phyloP scores from a whole-genome alignment of 2,797 vertebrate species.

The Poeciliopsis infans region DNA sequence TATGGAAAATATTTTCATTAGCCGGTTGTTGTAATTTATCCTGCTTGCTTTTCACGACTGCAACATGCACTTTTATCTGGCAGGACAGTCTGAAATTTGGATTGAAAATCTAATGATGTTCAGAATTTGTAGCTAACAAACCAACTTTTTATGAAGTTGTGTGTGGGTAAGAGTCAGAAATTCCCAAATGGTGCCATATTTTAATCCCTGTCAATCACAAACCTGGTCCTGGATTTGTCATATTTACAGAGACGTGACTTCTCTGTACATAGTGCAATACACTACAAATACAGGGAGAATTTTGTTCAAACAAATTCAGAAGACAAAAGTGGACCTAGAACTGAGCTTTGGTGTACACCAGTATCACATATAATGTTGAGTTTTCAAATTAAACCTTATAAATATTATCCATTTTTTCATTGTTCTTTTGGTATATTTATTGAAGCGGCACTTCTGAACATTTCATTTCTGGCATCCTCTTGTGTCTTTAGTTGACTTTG shows the following conservation, averaged over 20 bases:
- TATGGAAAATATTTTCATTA: neutral
- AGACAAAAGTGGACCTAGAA: neutral
- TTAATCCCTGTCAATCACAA: neutral
- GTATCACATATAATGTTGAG: neutral
- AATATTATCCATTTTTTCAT: neutral
- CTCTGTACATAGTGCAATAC: neutral
- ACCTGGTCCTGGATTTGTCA: neutral
- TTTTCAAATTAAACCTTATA: neutral
- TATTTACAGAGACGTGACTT: neutral
- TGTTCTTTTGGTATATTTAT: neutral
- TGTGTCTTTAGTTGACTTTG: too few relatives aligned
- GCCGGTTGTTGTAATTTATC: neutral
- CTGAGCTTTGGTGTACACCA: neutral
- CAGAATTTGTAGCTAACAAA: neutral
- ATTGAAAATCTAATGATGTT: neutral
- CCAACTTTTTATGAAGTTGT: neutral
- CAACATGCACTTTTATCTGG: neutral
- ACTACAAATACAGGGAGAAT: neutral
- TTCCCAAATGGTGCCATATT: neutral
- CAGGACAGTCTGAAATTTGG: neutral
- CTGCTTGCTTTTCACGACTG: neutral
- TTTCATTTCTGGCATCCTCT: neutral
- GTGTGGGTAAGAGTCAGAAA: neutral
- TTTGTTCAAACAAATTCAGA: neutral
- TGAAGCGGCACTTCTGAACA: too few relatives aligned